Conservation (phyloP, 2,797 vertebrate species). For the Naso thynnoides region DNA sequence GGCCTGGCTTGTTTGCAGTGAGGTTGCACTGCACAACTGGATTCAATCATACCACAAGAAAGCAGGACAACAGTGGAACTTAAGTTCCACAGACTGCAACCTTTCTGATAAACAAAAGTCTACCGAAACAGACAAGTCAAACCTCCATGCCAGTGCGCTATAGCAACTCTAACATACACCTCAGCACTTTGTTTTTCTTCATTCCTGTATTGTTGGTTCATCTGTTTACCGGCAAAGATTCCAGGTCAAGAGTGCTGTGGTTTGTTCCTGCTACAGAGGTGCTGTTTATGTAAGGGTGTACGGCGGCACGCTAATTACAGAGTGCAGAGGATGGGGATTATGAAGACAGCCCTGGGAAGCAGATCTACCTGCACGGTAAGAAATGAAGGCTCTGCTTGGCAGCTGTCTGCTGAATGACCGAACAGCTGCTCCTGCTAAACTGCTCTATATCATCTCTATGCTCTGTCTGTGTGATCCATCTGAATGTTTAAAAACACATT, state of each 20-base stretch:
- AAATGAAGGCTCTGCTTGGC: slow-evolving; percentile 50
- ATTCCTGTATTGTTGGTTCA: slow-evolving; percentile 59
- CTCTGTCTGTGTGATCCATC: no score
- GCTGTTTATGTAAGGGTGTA: slow-evolving; percentile 83
- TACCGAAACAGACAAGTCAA: slow-evolving; percentile 49
- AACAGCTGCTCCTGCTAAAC: slow-evolving; percentile 42
- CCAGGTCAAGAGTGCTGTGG: slow-evolving; percentile 55
- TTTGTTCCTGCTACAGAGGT: slow-evolving; percentile 71
- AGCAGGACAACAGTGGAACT: slow-evolving; percentile 47
- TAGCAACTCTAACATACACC: slow-evolving; percentile 47
- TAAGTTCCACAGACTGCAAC: slow-evolving; percentile 40
- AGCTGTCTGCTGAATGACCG: slow-evolving; percentile 46
- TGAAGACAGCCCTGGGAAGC: slow-evolving; percentile 77
- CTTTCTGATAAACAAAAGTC: slow-evolving; percentile 54
- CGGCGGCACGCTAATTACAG: slow-evolving; percentile 84
- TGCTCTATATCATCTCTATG: slow-evolving; percentile 16
- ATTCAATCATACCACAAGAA: slow-evolving; percentile 43
- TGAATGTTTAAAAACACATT: no score
- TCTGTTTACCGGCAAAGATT: slow-evolving; percentile 73
- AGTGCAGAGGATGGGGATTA: slow-evolving; percentile 78
- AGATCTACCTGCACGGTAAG: slow-evolving; percentile 66
- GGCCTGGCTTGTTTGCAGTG: slow-evolving; percentile 14
- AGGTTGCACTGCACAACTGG: slow-evolving; percentile 55
- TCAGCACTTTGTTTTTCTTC: slow-evolving; percentile 56
- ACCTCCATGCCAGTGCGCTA: slow-evolving; percentile 35